These are phyloP conservation scores for Poeciliopsis turneri DNA, from an alignment of 2,797 vertebrate genomes.

Conservation along the genomic window DNA sequence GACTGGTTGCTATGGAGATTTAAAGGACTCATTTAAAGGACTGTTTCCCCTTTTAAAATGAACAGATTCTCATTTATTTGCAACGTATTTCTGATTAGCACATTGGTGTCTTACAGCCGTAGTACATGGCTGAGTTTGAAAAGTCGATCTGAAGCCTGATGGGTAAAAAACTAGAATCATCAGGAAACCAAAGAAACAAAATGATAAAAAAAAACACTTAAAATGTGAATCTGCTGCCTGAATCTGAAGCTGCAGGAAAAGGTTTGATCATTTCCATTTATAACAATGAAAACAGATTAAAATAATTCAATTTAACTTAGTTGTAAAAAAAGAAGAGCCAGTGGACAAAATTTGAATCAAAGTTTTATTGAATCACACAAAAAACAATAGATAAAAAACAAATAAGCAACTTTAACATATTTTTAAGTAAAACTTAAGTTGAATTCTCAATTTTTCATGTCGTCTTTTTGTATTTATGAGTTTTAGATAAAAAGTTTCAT, in stretches of 20 bases:
- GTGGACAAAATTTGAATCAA: constrained; percentile 8
- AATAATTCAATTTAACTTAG: not conserved
- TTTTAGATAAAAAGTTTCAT: not conserved
- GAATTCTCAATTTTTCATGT: not conserved
- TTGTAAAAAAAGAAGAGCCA: constrained; percentile 2
- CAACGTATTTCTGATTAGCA: not conserved
- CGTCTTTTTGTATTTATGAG: not conserved
- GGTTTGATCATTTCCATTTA: not conserved
- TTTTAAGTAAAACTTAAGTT: not conserved
- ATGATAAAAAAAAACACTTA: not conserved
- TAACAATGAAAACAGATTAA: not conserved
- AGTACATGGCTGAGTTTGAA: no score
- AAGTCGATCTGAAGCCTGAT: not conserved
- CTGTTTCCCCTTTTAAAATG: constrained; percentile 2
- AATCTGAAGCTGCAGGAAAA: not conserved
- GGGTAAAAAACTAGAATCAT: not conserved
- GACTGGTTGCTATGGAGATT: constrained; percentile 72
- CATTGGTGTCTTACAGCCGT: no score
- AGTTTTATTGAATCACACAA: constrained; percentile 38
- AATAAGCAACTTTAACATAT: not conserved
- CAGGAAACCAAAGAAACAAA: not conserved
- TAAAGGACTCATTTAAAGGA: constrained; percentile 59
- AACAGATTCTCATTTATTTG: not conserved
- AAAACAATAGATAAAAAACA: not conserved
- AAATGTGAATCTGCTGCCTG: no score